A percentile compares a stretch with the other conserved stretches of the same genome.
Evolutionary conservation across 2,888 invertebrate species (phyloP).

Genomic region (Dysmachus trigonus): DNA sequence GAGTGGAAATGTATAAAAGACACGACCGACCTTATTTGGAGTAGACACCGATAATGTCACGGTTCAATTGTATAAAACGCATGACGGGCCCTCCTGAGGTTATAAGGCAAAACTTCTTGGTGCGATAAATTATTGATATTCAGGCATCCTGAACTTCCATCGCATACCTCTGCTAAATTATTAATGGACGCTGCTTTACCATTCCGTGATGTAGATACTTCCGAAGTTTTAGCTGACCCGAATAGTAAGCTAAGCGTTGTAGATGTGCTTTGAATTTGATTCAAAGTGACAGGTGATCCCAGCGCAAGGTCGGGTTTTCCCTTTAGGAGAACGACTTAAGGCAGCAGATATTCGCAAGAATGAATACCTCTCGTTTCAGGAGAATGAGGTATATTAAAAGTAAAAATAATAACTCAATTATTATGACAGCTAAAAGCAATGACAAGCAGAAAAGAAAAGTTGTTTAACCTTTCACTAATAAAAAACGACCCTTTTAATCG

Average conservation of each 20-base stretch:
- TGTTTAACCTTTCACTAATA: not conserved
- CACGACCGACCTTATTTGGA: not conserved
- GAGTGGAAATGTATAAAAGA: not conserved
- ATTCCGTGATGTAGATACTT: not conserved
- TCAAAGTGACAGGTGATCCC: not conserved
- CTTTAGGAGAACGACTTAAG: not conserved
- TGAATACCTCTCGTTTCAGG: not conserved
- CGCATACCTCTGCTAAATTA: not conserved
- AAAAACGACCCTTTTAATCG: not conserved
- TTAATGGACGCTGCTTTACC: not conserved
- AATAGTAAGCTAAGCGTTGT: not conserved
- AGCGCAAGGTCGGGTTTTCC: not conserved
- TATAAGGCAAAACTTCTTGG: not conserved
- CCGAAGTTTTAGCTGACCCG: not conserved
- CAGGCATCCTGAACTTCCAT: not conserved
- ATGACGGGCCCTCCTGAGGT: not conserved
- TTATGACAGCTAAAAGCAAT: not conserved
- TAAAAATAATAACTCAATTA: not conserved
- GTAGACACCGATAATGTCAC: conserved; percentile 2
- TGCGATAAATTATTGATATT: not conserved
- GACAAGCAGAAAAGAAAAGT: not conserved
- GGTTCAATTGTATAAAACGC: not conserved
- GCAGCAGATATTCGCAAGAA: not conserved
- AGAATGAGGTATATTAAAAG: not conserved
- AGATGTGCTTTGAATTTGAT: not conserved